Percentiles rank a stretch among this genome's conserved stretches.
Evolutionary conservation across 2,797 vertebrate species (phyloP).

Genomic region (Anabas testudineus): DNA sequence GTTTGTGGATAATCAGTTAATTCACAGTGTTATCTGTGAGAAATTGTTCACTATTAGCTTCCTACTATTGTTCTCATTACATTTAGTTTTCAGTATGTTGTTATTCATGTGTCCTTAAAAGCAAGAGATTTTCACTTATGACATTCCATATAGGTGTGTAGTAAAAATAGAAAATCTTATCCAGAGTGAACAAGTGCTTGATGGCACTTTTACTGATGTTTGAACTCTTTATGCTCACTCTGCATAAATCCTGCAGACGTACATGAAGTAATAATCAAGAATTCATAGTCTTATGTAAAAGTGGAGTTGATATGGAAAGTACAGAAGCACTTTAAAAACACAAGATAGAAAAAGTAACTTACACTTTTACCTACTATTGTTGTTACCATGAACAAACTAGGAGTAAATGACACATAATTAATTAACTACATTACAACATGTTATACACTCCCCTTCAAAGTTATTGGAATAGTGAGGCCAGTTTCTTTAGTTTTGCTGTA

Average conservation of each 20-base stretch:
- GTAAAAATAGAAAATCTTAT: conserved; percentile 3
- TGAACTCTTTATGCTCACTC: conserved; percentile 1
- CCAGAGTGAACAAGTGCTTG: neutral
- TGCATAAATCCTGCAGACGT: neutral
- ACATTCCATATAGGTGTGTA: neutral
- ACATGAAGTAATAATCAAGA: neutral
- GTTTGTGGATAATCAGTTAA: conserved; percentile 16
- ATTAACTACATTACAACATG: no score
- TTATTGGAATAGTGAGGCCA: no score
- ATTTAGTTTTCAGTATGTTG: neutral
- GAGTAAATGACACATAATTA: no score
- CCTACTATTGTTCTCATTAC: conserved; percentile 4
- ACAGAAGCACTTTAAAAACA: no score
- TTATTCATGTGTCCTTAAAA: neutral
- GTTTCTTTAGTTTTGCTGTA: no score
- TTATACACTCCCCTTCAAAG: no score
- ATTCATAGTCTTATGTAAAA: conserved; percentile 1
- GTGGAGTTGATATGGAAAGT: neutral
- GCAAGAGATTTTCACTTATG: neutral
- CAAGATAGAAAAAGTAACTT: no score
- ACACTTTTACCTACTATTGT: no score
- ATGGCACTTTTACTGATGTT: neutral
- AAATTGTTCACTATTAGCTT: neutral
- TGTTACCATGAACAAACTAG: no score
- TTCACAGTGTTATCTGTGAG: conserved; percentile 21